These are phyloP conservation scores for Syrphus vitripennis DNA, from an alignment of 2,888 invertebrate species.

Conservation along the genomic window DNA sequence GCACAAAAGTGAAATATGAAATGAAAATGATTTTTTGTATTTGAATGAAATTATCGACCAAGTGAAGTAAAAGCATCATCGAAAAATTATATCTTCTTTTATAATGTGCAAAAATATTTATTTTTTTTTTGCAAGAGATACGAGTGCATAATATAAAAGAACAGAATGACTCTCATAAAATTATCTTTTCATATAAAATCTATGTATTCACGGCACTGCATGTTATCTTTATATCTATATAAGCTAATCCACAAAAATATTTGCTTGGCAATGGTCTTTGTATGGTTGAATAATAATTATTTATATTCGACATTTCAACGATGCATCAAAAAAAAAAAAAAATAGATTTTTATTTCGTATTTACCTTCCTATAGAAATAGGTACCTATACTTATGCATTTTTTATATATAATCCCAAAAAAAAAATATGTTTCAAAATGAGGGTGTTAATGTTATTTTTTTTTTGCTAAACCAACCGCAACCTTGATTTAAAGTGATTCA, in stretches of 20 bases:
- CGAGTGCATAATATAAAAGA: neutral
- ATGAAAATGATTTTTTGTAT: neutral
- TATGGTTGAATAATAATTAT: neutral
- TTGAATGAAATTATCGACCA: neutral
- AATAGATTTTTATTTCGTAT: neutral
- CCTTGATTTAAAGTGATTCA: too few relatives aligned
- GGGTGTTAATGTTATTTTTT: too few relatives aligned
- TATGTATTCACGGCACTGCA: neutral
- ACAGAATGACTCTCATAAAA: neutral
- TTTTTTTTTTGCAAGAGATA: neutral
- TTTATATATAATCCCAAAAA: too few relatives aligned
- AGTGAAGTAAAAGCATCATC: neutral
- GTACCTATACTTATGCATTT: too few relatives aligned
- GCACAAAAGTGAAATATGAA: neutral
- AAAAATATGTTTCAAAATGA: too few relatives aligned
- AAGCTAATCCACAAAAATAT: neutral
- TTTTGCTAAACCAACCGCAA: too few relatives aligned
- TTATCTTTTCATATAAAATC: neutral
- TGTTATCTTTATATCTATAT: too few relatives aligned
- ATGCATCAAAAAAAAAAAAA: neutral
- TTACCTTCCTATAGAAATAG: too few relatives aligned
- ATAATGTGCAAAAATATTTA: neutral
- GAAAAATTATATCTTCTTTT: neutral
- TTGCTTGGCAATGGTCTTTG: neutral
- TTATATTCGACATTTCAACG: neutral